Evolutionary conservation across 2,888 invertebrate species (phyloP).

Genomic region (Dynastes hyllus): DNA sequence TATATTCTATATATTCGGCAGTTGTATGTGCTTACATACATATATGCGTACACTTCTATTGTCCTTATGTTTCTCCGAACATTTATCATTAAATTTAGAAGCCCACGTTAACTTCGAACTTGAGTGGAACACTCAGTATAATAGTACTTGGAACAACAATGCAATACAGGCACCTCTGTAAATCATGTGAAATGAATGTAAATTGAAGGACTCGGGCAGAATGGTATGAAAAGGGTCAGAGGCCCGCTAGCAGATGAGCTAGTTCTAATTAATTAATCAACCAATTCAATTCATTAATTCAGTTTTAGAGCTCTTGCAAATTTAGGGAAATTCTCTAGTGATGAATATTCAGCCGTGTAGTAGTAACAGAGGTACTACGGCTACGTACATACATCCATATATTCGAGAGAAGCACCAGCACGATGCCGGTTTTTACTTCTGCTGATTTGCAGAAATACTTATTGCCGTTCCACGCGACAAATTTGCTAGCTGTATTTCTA

Average conservation of each 20-base stretch:
- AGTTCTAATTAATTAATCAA: slow-evolving; percentile 79
- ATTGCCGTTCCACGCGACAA: slow-evolving; percentile 34
- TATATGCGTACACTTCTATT: too few relatives aligned
- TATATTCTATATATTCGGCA: too few relatives aligned
- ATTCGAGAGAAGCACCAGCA: slow-evolving; percentile 30
- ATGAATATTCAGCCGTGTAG: slow-evolving; percentile 64
- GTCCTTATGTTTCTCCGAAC: slow-evolving; percentile 44
- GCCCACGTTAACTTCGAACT: slow-evolving; percentile 66
- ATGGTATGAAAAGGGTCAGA: slow-evolving; percentile 64
- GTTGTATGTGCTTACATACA: not conserved
- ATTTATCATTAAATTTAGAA: slow-evolving; percentile 59
- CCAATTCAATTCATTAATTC: slow-evolving; percentile 76
- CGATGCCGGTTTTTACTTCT: slow-evolving; percentile 48
- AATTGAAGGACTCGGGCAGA: slow-evolving; percentile 65
- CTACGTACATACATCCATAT: slow-evolving; percentile 32
- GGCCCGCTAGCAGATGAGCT: slow-evolving; percentile 67
- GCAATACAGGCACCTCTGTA: slow-evolving; percentile 53
- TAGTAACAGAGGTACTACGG: slow-evolving; percentile 36
- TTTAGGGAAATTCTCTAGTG: slow-evolving; percentile 65
- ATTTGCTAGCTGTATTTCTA: not conserved
- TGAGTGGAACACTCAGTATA: slow-evolving; percentile 55
- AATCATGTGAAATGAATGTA: slow-evolving; percentile 61
- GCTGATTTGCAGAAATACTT: slow-evolving; percentile 49
- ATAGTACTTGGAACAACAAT: slow-evolving; percentile 53
- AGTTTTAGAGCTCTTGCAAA: slow-evolving; percentile 68